phyloP scores from a whole-genome alignment of 2,888 invertebrate genomes.

The Ptychoptera contaminata region DNA sequence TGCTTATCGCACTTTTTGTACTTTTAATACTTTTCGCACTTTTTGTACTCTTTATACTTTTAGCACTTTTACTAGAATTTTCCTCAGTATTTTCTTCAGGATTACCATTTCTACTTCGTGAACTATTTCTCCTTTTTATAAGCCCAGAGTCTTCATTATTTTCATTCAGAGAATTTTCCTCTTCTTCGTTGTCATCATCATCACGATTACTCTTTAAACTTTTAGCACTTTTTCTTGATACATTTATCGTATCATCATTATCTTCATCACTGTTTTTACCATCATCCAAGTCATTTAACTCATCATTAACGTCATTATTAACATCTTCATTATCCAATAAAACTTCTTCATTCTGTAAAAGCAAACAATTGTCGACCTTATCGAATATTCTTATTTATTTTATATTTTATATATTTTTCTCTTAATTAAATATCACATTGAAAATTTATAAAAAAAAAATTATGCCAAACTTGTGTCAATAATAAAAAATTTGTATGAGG shows the following conservation, averaged over 20 bases:
- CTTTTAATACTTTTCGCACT: too few species aligned
- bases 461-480: too few species aligned
- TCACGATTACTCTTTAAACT: constrained; percentile 8
- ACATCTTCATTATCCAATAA: neutral
- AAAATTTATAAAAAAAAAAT: too few species aligned
- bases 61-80: too few species aligned
- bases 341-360: constrained; percentile 25
- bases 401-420: neutral
- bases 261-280: constrained; percentile 7
- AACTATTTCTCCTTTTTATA: too few species aligned
- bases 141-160: constrained; percentile 8
- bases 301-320: constrained; percentile 4
- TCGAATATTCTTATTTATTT: neutral
- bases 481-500: too few species aligned
- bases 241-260: constrained; percentile 8
- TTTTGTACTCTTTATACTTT: too few species aligned
- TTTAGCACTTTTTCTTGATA: neutral
- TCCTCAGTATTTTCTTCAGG: too few species aligned
- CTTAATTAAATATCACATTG: too few species aligned
- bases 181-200: constrained; percentile 6
- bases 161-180: too few species aligned
- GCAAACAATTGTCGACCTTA: constrained; percentile 32
- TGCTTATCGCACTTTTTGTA: too few species aligned
- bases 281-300: constrained; percentile 3
- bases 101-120: too few species aligned